Percentiles rank a stretch among this genome's conserved stretches.
phyloP scores from a whole-genome alignment of 2,888 invertebrate species.

The Galeruca laticollis region DNA sequence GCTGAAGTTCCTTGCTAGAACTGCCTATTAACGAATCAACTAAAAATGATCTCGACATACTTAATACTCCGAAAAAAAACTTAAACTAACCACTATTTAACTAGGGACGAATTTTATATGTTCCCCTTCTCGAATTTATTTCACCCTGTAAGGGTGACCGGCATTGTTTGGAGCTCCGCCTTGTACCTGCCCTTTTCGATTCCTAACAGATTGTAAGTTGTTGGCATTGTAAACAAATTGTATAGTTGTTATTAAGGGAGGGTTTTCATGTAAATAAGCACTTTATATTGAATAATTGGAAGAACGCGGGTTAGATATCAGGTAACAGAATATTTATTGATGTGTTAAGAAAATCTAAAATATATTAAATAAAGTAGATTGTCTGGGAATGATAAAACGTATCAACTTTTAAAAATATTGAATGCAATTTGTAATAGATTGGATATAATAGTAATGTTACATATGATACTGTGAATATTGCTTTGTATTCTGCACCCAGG shows the following conservation, averaged over 20 bases:
- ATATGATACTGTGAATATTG: too few relatives aligned
- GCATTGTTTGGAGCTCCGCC: conserved; percentile 62
- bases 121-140: conserved; percentile 56
- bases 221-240: conserved; percentile 60
- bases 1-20: conserved; percentile 69
- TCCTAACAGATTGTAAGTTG: conserved; percentile 53
- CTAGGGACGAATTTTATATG: conserved; percentile 54
- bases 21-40: conserved; percentile 84
- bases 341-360: background rate
- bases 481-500: too few relatives aligned
- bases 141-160: conserved; percentile 55
- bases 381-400: too few relatives aligned
- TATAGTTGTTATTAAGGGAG: conserved; percentile 56
- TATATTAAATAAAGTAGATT: too few relatives aligned
- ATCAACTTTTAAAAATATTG: too few relatives aligned
- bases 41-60: conserved; percentile 85
- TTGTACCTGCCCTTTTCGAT: conserved; percentile 56
- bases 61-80: conserved; percentile 52
- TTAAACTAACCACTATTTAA: conserved; percentile 16
- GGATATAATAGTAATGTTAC: too few relatives aligned
- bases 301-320: background rate
- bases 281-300: conserved; percentile 29
- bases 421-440: too few relatives aligned
- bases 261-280: conserved; percentile 59
- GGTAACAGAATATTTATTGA: background rate